phyloP scores from a whole-genome alignment of 2,113 vertebrate genomes.

The Engystomops pustulosus region DNA sequence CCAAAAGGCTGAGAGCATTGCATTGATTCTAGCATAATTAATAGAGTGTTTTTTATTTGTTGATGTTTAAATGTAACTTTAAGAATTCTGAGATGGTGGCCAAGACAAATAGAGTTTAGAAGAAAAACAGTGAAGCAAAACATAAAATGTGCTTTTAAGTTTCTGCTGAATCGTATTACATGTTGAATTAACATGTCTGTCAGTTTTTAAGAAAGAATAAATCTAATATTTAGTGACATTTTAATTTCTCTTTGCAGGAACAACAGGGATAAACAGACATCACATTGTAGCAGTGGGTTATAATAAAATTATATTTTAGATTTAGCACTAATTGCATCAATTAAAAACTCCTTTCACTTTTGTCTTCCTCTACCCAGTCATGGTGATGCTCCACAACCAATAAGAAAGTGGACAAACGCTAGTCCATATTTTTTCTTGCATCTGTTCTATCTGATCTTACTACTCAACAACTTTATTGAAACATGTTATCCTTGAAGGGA shows the following conservation, averaged over 20 bases:
- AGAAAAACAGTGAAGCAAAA: neutral
- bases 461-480: too few relatives aligned
- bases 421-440: too few relatives aligned
- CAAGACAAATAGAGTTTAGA: slow-evolving; percentile 6
- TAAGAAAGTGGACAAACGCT: too few relatives aligned
- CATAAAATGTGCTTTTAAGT: slow-evolving; percentile 5
- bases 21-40: slow-evolving; percentile 12
- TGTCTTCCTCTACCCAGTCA: too few relatives aligned
- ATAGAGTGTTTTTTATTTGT: slow-evolving; percentile 32
- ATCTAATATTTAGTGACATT: neutral
- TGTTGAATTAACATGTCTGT: neutral
- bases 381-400: too few relatives aligned
- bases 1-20: slow-evolving; percentile 8
- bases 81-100: too few relatives aligned
- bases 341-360: too few relatives aligned
- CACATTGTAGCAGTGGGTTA: too few relatives aligned
- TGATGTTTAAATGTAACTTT: slow-evolving; percentile 21
- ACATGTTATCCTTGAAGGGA: too few relatives aligned
- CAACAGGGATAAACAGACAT: neutral
- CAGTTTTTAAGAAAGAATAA: neutral
- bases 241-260: neutral
- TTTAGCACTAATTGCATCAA: too few relatives aligned
- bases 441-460: too few relatives aligned
- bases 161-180: neutral
- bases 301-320: too few relatives aligned